Conservation (phyloP, 1,140 invertebrate genomes). For the Octopus sinensis region DNA sequence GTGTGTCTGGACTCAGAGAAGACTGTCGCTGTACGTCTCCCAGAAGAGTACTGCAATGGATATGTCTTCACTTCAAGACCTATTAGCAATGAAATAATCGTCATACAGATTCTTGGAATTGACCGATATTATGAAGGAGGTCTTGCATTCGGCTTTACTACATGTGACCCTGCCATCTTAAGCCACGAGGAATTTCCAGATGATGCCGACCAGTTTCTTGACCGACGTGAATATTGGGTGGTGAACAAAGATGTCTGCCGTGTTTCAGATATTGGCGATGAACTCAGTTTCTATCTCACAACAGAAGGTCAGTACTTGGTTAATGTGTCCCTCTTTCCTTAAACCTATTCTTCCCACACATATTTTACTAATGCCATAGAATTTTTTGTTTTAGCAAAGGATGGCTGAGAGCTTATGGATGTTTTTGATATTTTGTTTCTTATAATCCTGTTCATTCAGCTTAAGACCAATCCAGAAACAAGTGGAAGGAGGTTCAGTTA, state of each 20-base stretch:
- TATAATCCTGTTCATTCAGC: too few species aligned
- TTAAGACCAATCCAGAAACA: too few species aligned
- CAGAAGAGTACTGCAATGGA: conserved; percentile 87
- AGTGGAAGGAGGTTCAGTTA: too few species aligned
- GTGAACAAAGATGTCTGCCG: conserved; percentile 88
- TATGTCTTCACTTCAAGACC: conserved; percentile 89
- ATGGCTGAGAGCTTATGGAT: too few species aligned
- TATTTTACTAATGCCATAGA: too few species aligned
- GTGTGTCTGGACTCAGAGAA: conserved; percentile 67
- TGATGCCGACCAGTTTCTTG: conserved; percentile 85
- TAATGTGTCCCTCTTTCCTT: too few species aligned
- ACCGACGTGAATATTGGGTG: conserved; percentile 96
- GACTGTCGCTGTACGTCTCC: conserved; percentile 74
- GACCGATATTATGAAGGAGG: conserved; percentile 83
- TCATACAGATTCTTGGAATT: conserved; percentile 78
- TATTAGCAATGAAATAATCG: conserved; percentile 78
- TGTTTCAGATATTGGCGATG: conserved; percentile 78
- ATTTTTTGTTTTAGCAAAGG: too few species aligned
- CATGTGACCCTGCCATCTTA: conserved; percentile 80
- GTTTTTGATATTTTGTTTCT: too few species aligned
- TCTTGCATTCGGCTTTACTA: conserved; percentile 86
- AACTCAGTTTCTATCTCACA: conserved; percentile 84
- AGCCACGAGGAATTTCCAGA: conserved; percentile 77
- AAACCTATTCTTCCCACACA: too few species aligned
- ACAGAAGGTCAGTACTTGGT: conserved; percentile 62